These are phyloP conservation scores for Drosophila sechellia DNA, from an alignment of 1,140 invertebrate genomes.

Conservation along the genomic window DNA sequence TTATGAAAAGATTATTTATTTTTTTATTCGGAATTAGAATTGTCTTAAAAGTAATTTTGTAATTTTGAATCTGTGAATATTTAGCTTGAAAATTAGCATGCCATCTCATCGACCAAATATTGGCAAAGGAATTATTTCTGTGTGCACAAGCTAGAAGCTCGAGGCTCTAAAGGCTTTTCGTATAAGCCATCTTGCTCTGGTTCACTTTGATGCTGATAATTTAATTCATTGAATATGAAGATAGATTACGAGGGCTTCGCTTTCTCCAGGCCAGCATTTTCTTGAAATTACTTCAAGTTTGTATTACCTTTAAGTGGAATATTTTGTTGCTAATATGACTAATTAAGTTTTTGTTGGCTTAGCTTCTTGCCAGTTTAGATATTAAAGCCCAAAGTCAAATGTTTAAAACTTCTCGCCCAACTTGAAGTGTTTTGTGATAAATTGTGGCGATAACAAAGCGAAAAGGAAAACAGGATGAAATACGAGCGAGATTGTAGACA, in stretches of 20 bases:
- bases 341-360: conserved; percentile 6
- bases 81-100: background rate
- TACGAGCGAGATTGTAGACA: conserved; percentile 5
- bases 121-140: background rate
- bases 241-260: conserved; percentile 32
- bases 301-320: background rate
- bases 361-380: conserved; percentile 1
- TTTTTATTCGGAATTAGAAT: too few species aligned
- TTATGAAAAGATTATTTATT: too few species aligned
- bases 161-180: conserved; percentile 16
- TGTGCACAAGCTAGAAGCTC: conserved; percentile 5
- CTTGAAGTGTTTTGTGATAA: conserved; percentile 17
- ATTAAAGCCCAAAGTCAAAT: conserved; percentile 16
- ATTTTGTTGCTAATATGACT: background rate
- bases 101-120: background rate
- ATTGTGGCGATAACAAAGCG: conserved; percentile 4
- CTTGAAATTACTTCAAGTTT: conserved; percentile 23
- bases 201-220: conserved; percentile 53
- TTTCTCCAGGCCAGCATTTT: conserved; percentile 13
- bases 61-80: too few species aligned
- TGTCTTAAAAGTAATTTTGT: too few species aligned
- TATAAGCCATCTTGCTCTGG: conserved; percentile 23
- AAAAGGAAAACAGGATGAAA: conserved; percentile 17
- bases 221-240: conserved; percentile 72
- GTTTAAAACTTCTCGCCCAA: background rate